Base-by-base conservation (phyloP, 2,113 vertebrate genomes). In the Terrapene triunguis region DNA sequence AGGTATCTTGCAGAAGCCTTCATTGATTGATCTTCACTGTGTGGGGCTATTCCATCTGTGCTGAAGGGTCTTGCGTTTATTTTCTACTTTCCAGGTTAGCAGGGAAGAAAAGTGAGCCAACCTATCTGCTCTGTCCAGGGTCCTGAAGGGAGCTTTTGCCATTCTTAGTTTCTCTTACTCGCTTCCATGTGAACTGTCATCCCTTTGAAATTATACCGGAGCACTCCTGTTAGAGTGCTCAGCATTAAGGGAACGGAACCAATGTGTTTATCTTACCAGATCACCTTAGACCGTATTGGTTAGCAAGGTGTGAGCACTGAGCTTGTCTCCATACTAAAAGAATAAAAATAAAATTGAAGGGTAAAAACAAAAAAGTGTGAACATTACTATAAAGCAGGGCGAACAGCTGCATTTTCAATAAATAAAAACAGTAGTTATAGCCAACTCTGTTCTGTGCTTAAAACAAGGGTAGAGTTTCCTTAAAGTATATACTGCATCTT, bases 401-500 rank as follows among this genome's bases (percentile, higher is more conserved):
- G 62, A 82, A 54, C 44, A 54, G 80, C 38, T 53, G 72, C 80
- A 42, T 62, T 87, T 51, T 59, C 22, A 27, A 93, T 80, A 89
- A 89, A 89, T 84, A 27, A 74, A 76, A 44, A 76, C 32, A 29
- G 19, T 38, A 42, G 50, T 21, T 51, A 11, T 69, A 51, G 1
- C 89, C 32, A 80, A 50, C 7, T n/a, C 50, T 94, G 81, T 62
- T 89, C 89, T 42, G 90, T 29, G 42, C 87, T 94, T 81, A 42
- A 84, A 96, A 89, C 88, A 89, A 87, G 97, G 91, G 92, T 89
- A 16, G 94, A 98, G 98, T 98, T 98, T 98, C 97, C 98, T 98
- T 95, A 86, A 98, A 96, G 94, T 92, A 92, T 88, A 98, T 96
- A 98, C 98, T 98, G 97, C 98, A 98, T 98, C 98, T 98, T 98